Base-by-base conservation (phyloP, 2,797 vertebrate species). In the Melanogrammus aeglefinus region DNA sequence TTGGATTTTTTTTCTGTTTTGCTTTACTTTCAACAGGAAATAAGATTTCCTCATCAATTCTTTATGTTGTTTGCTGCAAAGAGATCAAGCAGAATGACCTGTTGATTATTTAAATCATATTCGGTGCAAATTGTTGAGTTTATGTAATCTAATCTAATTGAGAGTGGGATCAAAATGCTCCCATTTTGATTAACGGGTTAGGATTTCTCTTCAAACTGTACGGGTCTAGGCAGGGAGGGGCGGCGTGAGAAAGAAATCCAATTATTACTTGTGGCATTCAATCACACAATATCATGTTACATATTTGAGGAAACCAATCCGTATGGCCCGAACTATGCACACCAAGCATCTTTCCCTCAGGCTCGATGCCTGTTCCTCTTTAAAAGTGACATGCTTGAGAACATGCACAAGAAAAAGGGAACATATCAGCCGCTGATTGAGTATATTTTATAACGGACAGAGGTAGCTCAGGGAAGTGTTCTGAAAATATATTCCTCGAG, bases 121-220 rank as follows among this genome's bases (percentile, higher is more conserved):
- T 91, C 88, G 82, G 83, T 86, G 85, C 90, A 93, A 92, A 91
- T 89, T 88, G 89, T 87, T 85, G 90, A 88, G 91, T 92, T 91
- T 90, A 87, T 90, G 82, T 92, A 89, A 93, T 93, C 84, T 91
- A 89, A 90, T 93, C 87, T 90, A 92, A 91, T 91, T 88, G 84
- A 86, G 86, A 92, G 90, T 86, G 90, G 89, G 91, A 93, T 92
- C 90, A 93, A 91, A 94, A 91, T 86, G 89, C 86, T 88, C 84
- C 86, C 91, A 89, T 90, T 91, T 90, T 94, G 92, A 94, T 94
- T 93, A 93, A 93, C 90, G 87, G 85, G 79, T 88, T 89, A 85
- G 87, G 84, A 78, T 86, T 91, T 93, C 93, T 93, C 92, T 91
- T 90, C 91, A 88, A 89, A 91, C 91, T 84, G 89, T 76, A 82